A percentile compares a stretch with the other conserved stretches of the same genome.
phyloP scores from a whole-genome alignment of 2,797 vertebrate genomes.

The Tenualosa thibaudeaui region DNA sequence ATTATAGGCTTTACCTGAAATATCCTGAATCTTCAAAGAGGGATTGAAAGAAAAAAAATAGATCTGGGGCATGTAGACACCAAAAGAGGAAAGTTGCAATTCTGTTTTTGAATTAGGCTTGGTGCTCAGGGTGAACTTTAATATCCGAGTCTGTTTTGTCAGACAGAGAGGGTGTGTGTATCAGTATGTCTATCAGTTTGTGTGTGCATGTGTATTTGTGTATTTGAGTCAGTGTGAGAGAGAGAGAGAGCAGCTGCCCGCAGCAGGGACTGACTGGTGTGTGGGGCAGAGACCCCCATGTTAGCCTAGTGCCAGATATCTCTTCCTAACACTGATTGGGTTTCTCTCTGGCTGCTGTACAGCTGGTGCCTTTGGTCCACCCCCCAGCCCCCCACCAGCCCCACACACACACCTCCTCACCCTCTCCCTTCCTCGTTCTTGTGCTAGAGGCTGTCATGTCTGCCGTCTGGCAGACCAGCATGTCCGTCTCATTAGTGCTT shows the following conservation, averaged over 20 bases:
- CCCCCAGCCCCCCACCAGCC: no score
- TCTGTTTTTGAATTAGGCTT: not conserved
- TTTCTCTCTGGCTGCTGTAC: not conserved
- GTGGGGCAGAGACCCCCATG: not conserved
- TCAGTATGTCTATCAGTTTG: not conserved
- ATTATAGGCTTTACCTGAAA: not conserved
- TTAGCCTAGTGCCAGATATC: not conserved
- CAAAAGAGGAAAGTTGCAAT: not conserved
- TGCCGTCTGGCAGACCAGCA: conserved; percentile 20
- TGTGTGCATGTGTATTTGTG: conserved; percentile 25
- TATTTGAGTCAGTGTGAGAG: not conserved
- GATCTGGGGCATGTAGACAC: conserved; percentile 2
- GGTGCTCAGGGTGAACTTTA: not conserved
- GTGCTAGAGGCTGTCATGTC: conserved; percentile 24
- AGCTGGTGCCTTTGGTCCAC: not conserved
- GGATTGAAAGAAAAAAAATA: not conserved
- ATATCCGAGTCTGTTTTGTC: conserved; percentile 9
- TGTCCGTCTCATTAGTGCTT: conserved; percentile 42
- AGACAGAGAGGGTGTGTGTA: conserved; percentile 12
- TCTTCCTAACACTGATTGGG: conserved; percentile 15
- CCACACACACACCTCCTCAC: not conserved
- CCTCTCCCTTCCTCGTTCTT: no score
- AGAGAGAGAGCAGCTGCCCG: not conserved
- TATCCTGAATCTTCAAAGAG: not conserved
- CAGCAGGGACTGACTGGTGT: not conserved